Base-by-base conservation (phyloP, 2,797 vertebrate genomes). In the Yasuhikotakia modesta region DNA sequence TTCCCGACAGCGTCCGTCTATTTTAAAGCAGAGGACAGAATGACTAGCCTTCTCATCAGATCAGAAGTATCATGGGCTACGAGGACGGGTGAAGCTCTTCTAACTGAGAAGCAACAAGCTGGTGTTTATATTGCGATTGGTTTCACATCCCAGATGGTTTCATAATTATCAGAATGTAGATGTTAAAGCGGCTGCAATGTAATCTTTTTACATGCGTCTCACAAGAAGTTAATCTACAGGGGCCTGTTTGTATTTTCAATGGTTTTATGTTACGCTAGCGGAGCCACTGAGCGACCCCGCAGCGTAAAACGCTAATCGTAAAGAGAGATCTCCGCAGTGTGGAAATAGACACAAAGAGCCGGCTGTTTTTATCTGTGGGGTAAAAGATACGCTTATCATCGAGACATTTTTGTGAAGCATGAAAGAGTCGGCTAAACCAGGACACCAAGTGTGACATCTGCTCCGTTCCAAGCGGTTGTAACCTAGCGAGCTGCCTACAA, bases 301-400 rank as follows among this genome's bases (percentile, higher is more conserved):
- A 52, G 39, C 12, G 19, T 4, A 76, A 65, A 75, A 72, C 69
- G 67, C 60, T 78, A 83, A 83, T 83, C 79, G 74, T 32, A 70
- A 79, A 76, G 45, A 52, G 55, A 76, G 74, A 78, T 82, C 65
- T 64, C 73, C 43, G 61, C 45, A 57, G 65, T 12, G 52, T 53
- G 27, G 73, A 82, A 79, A 73, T 61, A 72, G 74, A 68, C 70
- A 80, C 76, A 78, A 77, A 80, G 48, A 74, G 32, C 48, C 76
- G 52, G 53, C 45, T 45, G 78, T 65, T 78, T 65, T 79, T 60
- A 65, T 79, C 72, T 75, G 43, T 64, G 16, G 69, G 30, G 72
- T n/a, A 75, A 73, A 68, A 61, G 55, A 76, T 68, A 67, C 52
- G 45, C 76, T 73, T 78, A 69, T 69, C 68, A 78, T 73, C 78